These are phyloP conservation scores for Xyrichtys novacula DNA, from an alignment of 2,797 vertebrate species.

Conservation along the genomic window DNA sequence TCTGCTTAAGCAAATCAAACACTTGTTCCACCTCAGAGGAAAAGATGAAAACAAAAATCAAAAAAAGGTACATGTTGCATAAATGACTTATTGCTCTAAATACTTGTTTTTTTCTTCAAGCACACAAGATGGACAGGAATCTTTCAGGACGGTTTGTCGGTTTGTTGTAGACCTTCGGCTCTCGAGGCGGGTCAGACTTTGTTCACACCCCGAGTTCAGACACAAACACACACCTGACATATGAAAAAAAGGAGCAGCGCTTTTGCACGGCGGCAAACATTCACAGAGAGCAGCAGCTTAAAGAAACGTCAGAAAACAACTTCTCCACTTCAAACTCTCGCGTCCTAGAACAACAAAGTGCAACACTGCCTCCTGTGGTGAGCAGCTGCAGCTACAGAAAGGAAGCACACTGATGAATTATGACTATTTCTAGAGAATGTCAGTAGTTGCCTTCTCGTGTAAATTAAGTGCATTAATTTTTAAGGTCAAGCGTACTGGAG, in stretches of 20 bases:
- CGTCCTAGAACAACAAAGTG: conserved; percentile 19
- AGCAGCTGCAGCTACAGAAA: conserved; percentile 12
- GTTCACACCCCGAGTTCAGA: conserved; percentile 32
- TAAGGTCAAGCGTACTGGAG: too few relatives aligned
- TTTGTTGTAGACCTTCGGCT: too few relatives aligned
- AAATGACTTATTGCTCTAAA: conserved; percentile 49
- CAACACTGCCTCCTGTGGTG: conserved; percentile 22
- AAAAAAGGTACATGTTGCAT: conserved; percentile 10
- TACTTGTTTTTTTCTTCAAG: conserved; percentile 52
- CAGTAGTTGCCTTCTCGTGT: too few relatives aligned
- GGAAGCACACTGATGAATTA: neutral
- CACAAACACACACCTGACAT: neutral
- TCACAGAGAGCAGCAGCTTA: conserved; percentile 2
- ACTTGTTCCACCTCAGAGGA: conserved; percentile 23
- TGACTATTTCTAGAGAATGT: too few relatives aligned
- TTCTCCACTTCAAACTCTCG: too few relatives aligned
- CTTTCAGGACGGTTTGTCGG: conserved; percentile 59
- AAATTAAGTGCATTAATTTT: too few relatives aligned
- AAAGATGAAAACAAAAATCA: neutral
- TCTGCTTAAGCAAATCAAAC: conserved; percentile 1
- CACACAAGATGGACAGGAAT: conserved; percentile 16
- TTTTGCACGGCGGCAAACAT: conserved; percentile 25
- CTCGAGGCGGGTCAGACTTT: too few relatives aligned
- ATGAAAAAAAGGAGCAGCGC: conserved; percentile 27
- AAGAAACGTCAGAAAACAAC: neutral